Conservation (phyloP, 2,797 vertebrate genomes). For the Enteromius thamalakanensis region DNA sequence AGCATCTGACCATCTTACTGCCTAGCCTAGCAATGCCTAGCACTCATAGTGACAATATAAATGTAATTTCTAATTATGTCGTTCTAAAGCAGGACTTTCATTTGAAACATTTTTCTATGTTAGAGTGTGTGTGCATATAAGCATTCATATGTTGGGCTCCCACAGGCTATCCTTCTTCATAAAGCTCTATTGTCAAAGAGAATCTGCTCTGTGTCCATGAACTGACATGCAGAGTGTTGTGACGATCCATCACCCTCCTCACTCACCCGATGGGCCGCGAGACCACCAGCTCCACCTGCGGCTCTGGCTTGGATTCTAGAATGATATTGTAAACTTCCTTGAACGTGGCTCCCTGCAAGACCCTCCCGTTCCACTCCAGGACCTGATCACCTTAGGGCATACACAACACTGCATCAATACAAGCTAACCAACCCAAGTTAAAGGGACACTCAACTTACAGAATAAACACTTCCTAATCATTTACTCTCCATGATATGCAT, state of each 20-base stretch:
- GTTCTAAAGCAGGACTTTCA: background rate
- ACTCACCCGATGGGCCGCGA: slow-evolving; percentile 90
- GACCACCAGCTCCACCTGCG: slow-evolving; percentile 94
- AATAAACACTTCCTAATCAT: no score
- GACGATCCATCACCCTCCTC: slow-evolving; percentile 30
- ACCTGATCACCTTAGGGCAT: slow-evolving; percentile 90
- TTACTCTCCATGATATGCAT: no score
- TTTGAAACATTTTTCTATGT: background rate
- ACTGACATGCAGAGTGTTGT: background rate
- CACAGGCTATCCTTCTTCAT: slow-evolving; percentile 37
- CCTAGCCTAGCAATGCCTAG: background rate
- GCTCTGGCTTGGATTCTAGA: slow-evolving; percentile 93
- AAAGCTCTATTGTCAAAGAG: slow-evolving; percentile 23
- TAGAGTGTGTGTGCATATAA: background rate
- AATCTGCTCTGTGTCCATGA: slow-evolving; percentile 22
- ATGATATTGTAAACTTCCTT: slow-evolving; percentile 98
- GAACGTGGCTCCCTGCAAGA: slow-evolving; percentile 94
- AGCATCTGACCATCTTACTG: background rate
- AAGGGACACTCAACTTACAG: background rate
- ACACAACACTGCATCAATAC: slow-evolving; percentile 8
- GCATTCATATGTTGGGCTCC: slow-evolving; percentile 7
- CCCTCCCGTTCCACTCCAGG: slow-evolving; percentile 92
- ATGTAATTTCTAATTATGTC: no score
- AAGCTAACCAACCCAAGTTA: background rate
- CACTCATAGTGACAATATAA: background rate